A percentile compares a stretch with the other conserved stretches of the same genome.
Evolutionary conservation across 2,888 invertebrate species (phyloP).

Genomic region (Microchrysa polita): DNA sequence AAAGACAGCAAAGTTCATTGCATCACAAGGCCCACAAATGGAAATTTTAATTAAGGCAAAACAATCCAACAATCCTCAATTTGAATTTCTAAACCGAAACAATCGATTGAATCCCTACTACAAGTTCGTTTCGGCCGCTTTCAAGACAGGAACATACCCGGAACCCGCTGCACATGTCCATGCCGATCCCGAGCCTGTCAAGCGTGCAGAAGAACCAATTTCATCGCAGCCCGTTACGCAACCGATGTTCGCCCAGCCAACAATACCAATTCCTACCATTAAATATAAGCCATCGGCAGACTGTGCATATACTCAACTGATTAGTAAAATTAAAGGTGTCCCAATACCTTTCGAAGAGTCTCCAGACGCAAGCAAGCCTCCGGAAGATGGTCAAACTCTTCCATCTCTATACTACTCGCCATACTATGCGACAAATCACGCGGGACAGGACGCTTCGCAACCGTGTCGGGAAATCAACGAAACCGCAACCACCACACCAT

Average conservation of each 20-base stretch:
- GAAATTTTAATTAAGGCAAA: slow-evolving; percentile 98
- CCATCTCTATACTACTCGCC: slow-evolving; percentile 30
- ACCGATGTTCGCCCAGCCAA: slow-evolving; percentile 49
- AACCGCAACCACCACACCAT: neutral
- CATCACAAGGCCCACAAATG: slow-evolving; percentile 95
- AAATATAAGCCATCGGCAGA: slow-evolving; percentile 85
- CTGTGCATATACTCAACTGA: slow-evolving; percentile 88
- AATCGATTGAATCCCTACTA: slow-evolving; percentile 89
- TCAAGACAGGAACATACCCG: slow-evolving; percentile 73
- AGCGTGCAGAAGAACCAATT: neutral
- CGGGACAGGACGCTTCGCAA: neutral
- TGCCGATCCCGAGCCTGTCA: neutral
- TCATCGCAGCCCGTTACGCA: slow-evolving; percentile 48
- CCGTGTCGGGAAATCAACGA: neutral
- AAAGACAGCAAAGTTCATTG: slow-evolving; percentile 90
- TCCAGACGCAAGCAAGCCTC: slow-evolving; percentile 35
- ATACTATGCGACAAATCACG: slow-evolving; percentile 4
- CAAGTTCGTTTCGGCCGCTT: slow-evolving; percentile 76
- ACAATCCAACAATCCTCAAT: slow-evolving; percentile 92
- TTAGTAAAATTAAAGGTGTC: slow-evolving; percentile 85
- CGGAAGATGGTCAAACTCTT: slow-evolving; percentile 13
- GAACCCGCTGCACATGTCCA: slow-evolving; percentile 51
- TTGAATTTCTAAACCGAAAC: slow-evolving; percentile 90
- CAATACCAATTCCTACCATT: slow-evolving; percentile 68
- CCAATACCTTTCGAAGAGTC: slow-evolving; percentile 57